Base-by-base conservation (phyloP, 2,888 invertebrate genomes). In the Rhagium mordax region DNA sequence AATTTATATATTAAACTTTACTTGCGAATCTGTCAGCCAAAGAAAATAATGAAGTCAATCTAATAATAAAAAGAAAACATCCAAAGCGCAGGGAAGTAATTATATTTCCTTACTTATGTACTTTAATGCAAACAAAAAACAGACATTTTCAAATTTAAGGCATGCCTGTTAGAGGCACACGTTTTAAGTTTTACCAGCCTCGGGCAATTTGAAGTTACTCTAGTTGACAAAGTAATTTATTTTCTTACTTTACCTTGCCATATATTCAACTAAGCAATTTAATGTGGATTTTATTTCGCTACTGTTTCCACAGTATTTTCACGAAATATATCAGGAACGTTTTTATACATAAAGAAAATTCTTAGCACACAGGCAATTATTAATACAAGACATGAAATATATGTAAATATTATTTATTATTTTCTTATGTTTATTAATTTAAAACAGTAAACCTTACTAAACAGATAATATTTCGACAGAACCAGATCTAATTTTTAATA, bases 171-270 rank as follows among this genome's bases (percentile, higher is more conserved):
- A 57, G 3, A 41, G n/a, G 41, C n/a, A 24, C 55, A 24, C 7
- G 13, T 53, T 18, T 18, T n/a, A 57, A 27, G n/a, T 57, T 59
- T 29, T 33, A 18, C 13, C 13, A 7, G 59, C 59, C 33, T 20
- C 33, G 10, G 18, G 57, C 27, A 29, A 21, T 59, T 59, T 59
- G 33, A 15, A 18, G 16, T 33, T 59, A 4, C 29, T 59, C 29
- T 33, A 29, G 33, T 33, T 33, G 29, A 59, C 59, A 20, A 33
- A 29, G 33, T 18, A 59, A 59, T 59, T 59, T 59, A 59, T 33
- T 59, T 59, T 33, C 59, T 59, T 29, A 59, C 33, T 59, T 59
- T 41, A 18, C 33, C 18, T 33, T 59, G 59, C 6, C 59, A 41
- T 59, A 59, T 59, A 59, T 18, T 33, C 59, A 29, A 33, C 18